Evolutionary conservation across 2,113 vertebrate species (phyloP), one percentile per base, ranked within the genome.

Genomic region (Chloroceryle aenea): DNA sequence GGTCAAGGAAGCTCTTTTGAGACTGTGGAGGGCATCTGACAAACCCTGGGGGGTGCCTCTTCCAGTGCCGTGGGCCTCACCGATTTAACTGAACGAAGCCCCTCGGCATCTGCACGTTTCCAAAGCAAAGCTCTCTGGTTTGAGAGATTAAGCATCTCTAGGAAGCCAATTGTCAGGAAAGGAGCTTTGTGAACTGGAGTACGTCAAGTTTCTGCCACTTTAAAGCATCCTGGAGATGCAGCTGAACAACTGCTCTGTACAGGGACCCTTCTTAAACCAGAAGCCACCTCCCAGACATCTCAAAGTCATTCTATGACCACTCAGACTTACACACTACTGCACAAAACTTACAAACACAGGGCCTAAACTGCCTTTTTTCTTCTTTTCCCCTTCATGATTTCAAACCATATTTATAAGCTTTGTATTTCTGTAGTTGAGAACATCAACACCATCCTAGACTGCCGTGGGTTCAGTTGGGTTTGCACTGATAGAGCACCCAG

Each of bases 241-340:
- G 0, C 30, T 59, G 32, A 73, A 23, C 6, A 22, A 36, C 15
- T 1, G 3, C 22, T 40, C 66, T 26, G 0, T 0, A 4, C 8
- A 67, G 38, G 61, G 68, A 50, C 26, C 30, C 61, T 30, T 17
- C 62, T 85, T 55, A 15, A 79, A 43, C 72, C 63, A 84, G 68
- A 40, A 90, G 75, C 83, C 90, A 71, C 7, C 93, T 87, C 90
- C 79, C 83, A 89, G 21, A 61, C 43, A 84, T 82, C 96, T 96
- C 95, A 96, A 96, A 95, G 61, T 68, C 83, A 68, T 96, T 87
- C 73, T 21, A 32, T 92, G 90, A 95, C 93, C 96, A 95, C 76
- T 68, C 85, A 92, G 93, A 75, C n/a, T 72, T 32, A 90, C 89
- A 87, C 68, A 93, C 64, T 50, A 4, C 14, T 93, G 48, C 88